Conservation (phyloP, 2,888 invertebrate species). For the Sarcophaga carnaria region DNA sequence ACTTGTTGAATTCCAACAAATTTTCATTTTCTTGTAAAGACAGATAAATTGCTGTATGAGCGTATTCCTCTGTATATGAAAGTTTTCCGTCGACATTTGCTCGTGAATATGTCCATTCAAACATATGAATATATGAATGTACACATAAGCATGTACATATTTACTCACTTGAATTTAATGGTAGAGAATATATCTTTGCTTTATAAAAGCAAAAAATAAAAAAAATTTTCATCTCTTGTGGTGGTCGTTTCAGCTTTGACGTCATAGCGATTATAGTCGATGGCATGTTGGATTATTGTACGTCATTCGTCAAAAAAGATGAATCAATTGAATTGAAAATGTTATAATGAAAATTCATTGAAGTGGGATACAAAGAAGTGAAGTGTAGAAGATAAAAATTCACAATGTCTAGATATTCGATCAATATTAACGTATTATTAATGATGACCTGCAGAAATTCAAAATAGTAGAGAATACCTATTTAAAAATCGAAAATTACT, state of each 20-base stretch:
- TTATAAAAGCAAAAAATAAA: neutral
- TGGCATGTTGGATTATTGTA: slow-evolving; percentile 3
- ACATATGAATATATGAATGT: neutral
- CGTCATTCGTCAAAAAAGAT: slow-evolving; percentile 29
- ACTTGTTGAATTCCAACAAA: no score
- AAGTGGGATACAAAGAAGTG: neutral
- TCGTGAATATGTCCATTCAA: neutral
- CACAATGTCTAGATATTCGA: slow-evolving; percentile 3
- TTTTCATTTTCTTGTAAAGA: no score
- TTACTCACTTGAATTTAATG: no score
- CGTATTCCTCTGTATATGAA: no score
- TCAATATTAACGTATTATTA: slow-evolving; percentile 4
- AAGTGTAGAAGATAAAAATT: no score
- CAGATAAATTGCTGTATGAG: no score
- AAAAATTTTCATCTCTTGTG: slow-evolving; percentile 4
- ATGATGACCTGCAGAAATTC: neutral
- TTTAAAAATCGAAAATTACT: neutral
- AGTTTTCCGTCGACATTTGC: neutral
- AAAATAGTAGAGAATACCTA: neutral
- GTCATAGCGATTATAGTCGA: slow-evolving; percentile 4
- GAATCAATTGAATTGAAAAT: slow-evolving; percentile 1
- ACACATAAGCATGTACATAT: neutral
- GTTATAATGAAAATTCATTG: slow-evolving; percentile 17
- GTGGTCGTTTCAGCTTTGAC: slow-evolving; percentile 26
- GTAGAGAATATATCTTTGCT: no score